Conservation (phyloP, 2,888 invertebrate species). For the Sicus ferrugineus region DNA sequence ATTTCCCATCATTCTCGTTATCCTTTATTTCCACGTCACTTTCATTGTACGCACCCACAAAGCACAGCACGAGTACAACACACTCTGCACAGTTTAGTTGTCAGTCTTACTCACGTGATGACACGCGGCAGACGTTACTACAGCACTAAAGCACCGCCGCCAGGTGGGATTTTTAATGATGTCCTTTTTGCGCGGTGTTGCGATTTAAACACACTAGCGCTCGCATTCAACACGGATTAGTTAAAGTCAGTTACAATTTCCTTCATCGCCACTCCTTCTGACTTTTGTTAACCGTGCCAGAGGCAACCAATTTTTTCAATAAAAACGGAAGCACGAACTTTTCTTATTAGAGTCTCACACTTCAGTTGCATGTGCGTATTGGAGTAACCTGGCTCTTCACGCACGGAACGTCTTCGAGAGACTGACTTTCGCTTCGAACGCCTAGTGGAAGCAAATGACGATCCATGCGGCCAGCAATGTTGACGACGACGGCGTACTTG, state of each 20-base stretch:
- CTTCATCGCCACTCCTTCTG: no score
- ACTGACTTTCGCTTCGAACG: slow-evolving; percentile 25
- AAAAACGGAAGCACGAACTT: no score
- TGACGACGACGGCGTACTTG: no score
- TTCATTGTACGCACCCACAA: neutral
- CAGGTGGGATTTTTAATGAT: neutral
- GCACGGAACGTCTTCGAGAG: slow-evolving; percentile 34
- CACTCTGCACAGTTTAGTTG: neutral
- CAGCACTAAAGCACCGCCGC: neutral
- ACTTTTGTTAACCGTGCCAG: no score
- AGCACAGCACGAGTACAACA: neutral
- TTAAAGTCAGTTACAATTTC: neutral
- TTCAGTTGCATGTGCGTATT: slow-evolving; percentile 12
- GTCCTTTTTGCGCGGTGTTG: neutral
- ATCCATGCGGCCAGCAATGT: slow-evolving; percentile 18
- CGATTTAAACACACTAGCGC: neutral
- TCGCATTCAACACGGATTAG: neutral
- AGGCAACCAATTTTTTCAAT: no score
- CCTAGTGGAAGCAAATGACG: slow-evolving; percentile 30
- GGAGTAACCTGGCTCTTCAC: slow-evolving; percentile 25
- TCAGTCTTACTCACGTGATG: slow-evolving; percentile 7
- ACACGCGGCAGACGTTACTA: neutral
- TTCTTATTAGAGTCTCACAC: no score
- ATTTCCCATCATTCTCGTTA: neutral
- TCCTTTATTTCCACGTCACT: neutral